These are phyloP conservation scores for Phalacrocorax pelagicus DNA, from an alignment of 2,113 vertebrate species.

Conservation along the genomic window DNA sequence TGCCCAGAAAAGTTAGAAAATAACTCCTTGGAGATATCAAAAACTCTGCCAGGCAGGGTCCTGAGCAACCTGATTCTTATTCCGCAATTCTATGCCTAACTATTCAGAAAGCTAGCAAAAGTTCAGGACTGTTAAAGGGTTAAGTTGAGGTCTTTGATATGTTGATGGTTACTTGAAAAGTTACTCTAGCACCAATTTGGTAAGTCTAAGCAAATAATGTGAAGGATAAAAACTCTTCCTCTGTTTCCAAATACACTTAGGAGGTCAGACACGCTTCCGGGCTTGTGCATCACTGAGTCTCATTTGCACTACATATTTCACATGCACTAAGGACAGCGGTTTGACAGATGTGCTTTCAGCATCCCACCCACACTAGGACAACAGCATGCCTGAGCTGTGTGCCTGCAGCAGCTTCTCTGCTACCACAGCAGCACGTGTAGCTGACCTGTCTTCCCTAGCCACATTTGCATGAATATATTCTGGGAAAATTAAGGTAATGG, in stretches of 20 bases:
- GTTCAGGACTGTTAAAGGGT: neutral
- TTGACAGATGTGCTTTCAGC: neutral
- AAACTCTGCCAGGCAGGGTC: neutral
- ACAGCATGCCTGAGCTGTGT: no score
- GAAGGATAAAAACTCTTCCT: neutral
- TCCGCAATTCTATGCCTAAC: neutral
- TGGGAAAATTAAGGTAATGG: neutral
- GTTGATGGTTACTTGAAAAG: neutral
- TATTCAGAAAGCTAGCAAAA: neutral
- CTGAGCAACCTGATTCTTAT: neutral
- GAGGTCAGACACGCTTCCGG: neutral
- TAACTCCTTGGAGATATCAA: neutral
- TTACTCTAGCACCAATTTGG: neutral
- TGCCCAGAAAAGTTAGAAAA: neutral
- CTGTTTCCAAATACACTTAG: neutral
- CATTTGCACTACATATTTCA: neutral
- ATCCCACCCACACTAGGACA: neutral
- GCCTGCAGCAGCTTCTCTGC: neutral
- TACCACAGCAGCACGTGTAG: neutral
- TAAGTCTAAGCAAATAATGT: neutral
- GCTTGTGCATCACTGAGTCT: neutral
- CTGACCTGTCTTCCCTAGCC: neutral
- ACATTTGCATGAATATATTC: neutral
- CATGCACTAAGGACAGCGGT: neutral
- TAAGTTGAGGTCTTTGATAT: neutral